phyloP scores from a whole-genome alignment of 2,888 invertebrate genomes.

The Oligia latruncula region DNA sequence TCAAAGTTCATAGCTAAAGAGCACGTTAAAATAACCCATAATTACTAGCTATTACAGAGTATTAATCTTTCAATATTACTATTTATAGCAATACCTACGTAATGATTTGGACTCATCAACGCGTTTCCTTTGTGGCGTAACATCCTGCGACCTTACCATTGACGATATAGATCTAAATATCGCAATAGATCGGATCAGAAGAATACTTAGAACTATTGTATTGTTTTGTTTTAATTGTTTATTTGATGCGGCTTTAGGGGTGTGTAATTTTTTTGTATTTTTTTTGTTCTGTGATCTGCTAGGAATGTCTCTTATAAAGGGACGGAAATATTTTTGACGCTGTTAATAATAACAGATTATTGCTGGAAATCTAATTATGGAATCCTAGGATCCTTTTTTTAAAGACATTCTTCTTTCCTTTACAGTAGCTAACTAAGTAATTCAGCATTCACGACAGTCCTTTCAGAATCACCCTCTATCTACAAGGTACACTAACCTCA shows the following conservation, averaged over 20 bases:
- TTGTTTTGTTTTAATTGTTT: slow-evolving; percentile 61
- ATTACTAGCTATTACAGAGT: slow-evolving; percentile 44
- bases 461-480: slow-evolving; percentile 38
- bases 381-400: background rate
- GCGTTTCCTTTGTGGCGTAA: slow-evolving; percentile 68
- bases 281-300: background rate
- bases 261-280: slow-evolving; percentile 11
- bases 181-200: slow-evolving; percentile 65
- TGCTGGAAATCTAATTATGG: background rate
- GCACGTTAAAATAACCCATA: slow-evolving; percentile 27
- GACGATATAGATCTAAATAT: slow-evolving; percentile 68
- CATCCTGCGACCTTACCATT: slow-evolving; percentile 79
- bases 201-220: slow-evolving; percentile 67
- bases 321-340: background rate
- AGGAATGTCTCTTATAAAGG: background rate
- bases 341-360: background rate
- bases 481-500: slow-evolving; percentile 38
- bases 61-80: slow-evolving; percentile 57
- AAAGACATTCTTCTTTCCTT: background rate
- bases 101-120: slow-evolving; percentile 60
- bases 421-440: background rate
- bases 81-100: slow-evolving; percentile 46
- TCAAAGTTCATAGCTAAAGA: slow-evolving; percentile 20
- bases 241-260: slow-evolving; percentile 28
- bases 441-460: background rate